Evolutionary conservation across 2,888 invertebrate genomes (phyloP).

Genomic region (Ceraclea dissimilis): DNA sequence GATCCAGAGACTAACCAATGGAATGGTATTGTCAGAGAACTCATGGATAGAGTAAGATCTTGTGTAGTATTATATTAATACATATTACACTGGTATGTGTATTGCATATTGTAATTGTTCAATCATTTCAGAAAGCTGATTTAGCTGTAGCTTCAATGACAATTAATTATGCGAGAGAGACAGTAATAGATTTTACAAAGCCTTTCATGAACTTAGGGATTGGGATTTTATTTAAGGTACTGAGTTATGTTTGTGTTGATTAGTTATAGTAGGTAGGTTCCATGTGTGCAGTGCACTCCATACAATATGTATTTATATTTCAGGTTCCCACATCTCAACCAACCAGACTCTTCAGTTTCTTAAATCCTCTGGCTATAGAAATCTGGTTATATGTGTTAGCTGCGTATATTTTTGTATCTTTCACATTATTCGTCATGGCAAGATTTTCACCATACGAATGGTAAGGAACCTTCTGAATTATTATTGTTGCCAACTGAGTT

Average conservation of each 20-base stretch:
- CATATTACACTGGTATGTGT: too few relatives aligned
- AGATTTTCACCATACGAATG: constrained; percentile 96
- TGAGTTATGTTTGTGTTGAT: constrained; percentile 21
- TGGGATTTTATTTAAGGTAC: constrained; percentile 88
- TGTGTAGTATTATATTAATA: too few relatives aligned
- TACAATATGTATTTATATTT: constrained; percentile 28
- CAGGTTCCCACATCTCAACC: constrained; percentile 87
- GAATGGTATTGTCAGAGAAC: constrained; percentile 83
- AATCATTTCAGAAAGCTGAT: constrained; percentile 72
- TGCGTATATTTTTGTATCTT: constrained; percentile 88
- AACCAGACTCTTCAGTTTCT: constrained; percentile 87
- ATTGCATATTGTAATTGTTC: background rate
- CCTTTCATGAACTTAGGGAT: constrained; percentile 98
- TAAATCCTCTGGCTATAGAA: constrained; percentile 92
- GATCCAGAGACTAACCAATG: constrained; percentile 82
- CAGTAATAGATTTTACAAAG: constrained; percentile 94
- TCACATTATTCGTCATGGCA: constrained; percentile 93
- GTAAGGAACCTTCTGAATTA: constrained; percentile 36
- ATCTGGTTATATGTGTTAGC: constrained; percentile 95
- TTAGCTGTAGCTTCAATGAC: constrained; percentile 96
- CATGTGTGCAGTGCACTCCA: background rate
- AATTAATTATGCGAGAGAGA: constrained; percentile 92
- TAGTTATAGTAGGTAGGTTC: background rate
- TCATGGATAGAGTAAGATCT: constrained; percentile 74
- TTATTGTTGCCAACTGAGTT: background rate